phyloP scores from a whole-genome alignment of 2,797 vertebrate species.

The Steatocranus sp. region DNA sequence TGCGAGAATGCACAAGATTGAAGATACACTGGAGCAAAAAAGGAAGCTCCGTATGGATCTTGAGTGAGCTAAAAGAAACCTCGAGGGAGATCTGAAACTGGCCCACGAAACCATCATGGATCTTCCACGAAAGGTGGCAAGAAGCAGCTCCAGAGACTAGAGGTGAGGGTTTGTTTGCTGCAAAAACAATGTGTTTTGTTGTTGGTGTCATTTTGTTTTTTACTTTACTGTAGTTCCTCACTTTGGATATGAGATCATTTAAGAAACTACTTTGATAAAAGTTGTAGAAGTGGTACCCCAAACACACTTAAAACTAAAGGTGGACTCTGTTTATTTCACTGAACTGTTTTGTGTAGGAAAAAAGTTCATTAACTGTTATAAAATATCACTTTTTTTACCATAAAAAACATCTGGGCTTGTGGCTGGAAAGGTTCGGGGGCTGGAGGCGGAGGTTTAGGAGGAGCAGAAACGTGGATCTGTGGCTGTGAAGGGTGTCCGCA shows the following conservation, averaged over 20 bases:
- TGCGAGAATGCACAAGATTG: conserved; percentile 65
- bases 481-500: conserved; percentile 78
- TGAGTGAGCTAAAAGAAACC: conserved; percentile 82
- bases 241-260: neutral
- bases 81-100: conserved; percentile 86
- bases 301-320: neutral
- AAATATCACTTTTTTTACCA: neutral
- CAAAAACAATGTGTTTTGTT: neutral
- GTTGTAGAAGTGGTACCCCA: neutral
- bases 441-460: conserved; percentile 82
- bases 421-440: conserved; percentile 75
- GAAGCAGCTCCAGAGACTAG: conserved; percentile 89
- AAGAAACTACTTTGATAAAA: neutral
- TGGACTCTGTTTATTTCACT: neutral
- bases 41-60: conserved; percentile 83
- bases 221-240: neutral
- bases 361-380: neutral
- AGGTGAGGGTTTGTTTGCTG: conserved; percentile 70
- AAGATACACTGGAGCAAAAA: conserved; percentile 85
- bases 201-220: neutral
- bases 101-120: conserved; percentile 82
- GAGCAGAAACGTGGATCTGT: conserved; percentile 81
- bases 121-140: conserved; percentile 87
- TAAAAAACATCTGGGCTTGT: neutral
- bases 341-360: neutral